Base-by-base conservation (phyloP, 2,113 vertebrate genomes). In the Erythrolamprus reginae region DNA sequence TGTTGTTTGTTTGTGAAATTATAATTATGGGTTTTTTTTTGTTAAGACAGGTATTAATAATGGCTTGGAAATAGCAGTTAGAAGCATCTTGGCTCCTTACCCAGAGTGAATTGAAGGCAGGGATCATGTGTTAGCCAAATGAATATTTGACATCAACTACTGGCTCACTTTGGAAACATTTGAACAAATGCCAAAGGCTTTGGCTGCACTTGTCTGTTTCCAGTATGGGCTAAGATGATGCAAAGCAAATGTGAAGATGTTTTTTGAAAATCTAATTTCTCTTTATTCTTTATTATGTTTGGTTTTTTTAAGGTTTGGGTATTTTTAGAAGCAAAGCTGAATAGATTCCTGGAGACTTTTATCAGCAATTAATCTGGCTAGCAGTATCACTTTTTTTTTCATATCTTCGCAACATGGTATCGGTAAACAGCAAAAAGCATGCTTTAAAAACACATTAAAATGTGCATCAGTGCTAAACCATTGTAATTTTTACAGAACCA, bases 161-260 rank as follows among this genome's bases (percentile, higher is more conserved):
- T 92, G 82, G 53, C 88, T 92, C 83, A 42, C 28, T 92, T 92
- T 38, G 38, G 86, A 95, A 95, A 95, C 38, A 90, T 52, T 56
- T 93, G 84, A 94, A 93, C 91, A 91, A 33, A 92, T 92, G 91
- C 91, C 93, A 94, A 92, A 94, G 82, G 33, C 42, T 93, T 92
- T 94, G 92, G 87, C 84, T 94, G 13, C 13, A 33, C 52, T 91
- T 77, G 70, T 3, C 61, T 92, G 45, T 91, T 93, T 95, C 87
- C 92, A 93, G 82, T 90, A 92, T 52, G 89, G 93, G 77, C 82
- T 92, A 86, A 92, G 65, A 89, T 93, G 93, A 96, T 92, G 85
- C 47, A 93, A 95, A 95, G 87, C 92, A 95, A 95, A 96, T 93
- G 94, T 56, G 38, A 55, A 90, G 28, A 58, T n/a, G 89, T 84